Conservation (phyloP, 2,888 invertebrate genomes). For the Drosophila stalkeri region DNA sequence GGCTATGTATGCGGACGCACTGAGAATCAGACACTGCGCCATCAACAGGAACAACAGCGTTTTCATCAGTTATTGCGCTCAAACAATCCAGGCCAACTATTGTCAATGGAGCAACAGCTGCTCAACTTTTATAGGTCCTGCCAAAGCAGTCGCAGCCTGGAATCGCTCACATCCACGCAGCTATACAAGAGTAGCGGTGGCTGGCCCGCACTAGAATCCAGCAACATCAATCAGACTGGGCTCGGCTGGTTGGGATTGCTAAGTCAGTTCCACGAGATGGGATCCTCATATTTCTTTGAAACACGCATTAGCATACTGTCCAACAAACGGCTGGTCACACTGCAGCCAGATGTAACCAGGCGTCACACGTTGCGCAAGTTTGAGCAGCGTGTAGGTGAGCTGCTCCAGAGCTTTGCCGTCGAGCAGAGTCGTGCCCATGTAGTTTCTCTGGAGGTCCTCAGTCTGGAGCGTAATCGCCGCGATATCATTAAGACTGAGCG, state of each 20-base stretch:
- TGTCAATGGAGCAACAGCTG: constrained; percentile 80
- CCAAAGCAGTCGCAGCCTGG: constrained; percentile 67
- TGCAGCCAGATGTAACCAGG: constrained; percentile 70
- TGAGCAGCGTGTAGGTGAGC: constrained; percentile 77
- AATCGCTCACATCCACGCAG: constrained; percentile 73
- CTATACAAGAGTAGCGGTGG: constrained; percentile 81
- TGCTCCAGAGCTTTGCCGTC: constrained; percentile 75
- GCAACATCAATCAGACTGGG: constrained; percentile 59
- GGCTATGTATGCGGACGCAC: constrained; percentile 79
- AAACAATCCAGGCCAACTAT: constrained; percentile 67
- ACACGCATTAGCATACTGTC: constrained; percentile 79
- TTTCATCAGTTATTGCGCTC: constrained; percentile 73
- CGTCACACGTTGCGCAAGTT: constrained; percentile 80
- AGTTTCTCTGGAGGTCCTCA: constrained; percentile 80
- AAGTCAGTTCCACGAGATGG: constrained; percentile 80
- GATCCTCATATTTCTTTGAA: constrained; percentile 81
- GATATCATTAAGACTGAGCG: constrained; percentile 69
- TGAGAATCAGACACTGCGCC: constrained; percentile 51
- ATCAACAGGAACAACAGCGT: constrained; percentile 72
- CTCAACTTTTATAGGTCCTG: constrained; percentile 82
- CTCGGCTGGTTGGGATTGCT: constrained; percentile 74
- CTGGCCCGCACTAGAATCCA: constrained; percentile 82
- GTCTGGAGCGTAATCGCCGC: constrained; percentile 79
- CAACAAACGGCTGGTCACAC: constrained; percentile 75
- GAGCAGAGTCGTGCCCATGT: constrained; percentile 78